A percentile compares a stretch with the other conserved stretches of the same genome.
These are phyloP conservation scores for Sylvilagus bachmani DNA, from an alignment of 2,113 vertebrate species.

Conservation along the genomic window DNA sequence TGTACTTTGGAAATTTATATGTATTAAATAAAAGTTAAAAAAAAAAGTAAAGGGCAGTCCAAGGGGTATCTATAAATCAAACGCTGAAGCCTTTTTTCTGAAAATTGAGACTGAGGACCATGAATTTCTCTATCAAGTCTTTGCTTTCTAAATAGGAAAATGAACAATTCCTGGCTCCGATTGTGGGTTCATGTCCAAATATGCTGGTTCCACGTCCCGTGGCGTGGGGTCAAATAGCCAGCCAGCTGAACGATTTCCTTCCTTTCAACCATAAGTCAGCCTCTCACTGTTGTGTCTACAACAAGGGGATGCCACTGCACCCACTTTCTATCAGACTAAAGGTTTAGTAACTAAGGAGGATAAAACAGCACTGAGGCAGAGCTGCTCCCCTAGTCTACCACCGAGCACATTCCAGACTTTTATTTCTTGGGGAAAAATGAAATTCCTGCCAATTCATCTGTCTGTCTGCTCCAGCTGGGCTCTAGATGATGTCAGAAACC, in stretches of 20 bases:
- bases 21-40: no score
- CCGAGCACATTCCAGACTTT: neutral
- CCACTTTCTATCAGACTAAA: neutral
- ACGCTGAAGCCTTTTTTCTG: neutral
- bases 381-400: neutral
- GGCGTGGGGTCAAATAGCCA: neutral
- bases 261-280: neutral
- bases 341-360: neutral
- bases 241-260: neutral
- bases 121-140: neutral
- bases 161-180: neutral
- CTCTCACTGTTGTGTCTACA: neutral
- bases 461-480: neutral
- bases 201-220: neutral
- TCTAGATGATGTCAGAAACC: conserved; percentile 1
- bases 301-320: neutral
- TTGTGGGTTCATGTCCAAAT: neutral
- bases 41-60: neutral
- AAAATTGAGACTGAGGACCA: neutral
- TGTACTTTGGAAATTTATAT: no score
- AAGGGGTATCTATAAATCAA: neutral
- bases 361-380: neutral
- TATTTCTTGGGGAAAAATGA: neutral
- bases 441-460: neutral
- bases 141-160: neutral